A percentile compares a stretch with the other conserved stretches of the same genome.
phyloP scores from a whole-genome alignment of 2,888 invertebrate species.

The Heliconius sara region DNA sequence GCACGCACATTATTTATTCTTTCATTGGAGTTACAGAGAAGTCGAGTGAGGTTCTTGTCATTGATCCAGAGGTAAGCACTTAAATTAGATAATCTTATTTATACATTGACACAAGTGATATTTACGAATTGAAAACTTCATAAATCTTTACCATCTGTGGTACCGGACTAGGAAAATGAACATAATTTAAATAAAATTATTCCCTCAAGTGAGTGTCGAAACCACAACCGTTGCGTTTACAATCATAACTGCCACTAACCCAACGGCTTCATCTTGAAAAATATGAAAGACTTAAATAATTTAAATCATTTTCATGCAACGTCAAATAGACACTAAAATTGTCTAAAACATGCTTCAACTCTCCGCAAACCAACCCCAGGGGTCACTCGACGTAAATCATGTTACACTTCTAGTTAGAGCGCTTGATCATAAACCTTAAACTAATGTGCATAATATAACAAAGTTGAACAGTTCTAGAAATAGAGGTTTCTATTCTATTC shows the following conservation, averaged over 20 bases:
- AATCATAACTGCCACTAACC: background rate
- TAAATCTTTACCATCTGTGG: too few species aligned
- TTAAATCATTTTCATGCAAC: background rate
- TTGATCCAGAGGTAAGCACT: slow-evolving; percentile 89
- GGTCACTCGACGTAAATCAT: slow-evolving; percentile 24
- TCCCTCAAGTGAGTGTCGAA: background rate
- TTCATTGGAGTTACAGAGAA: slow-evolving; percentile 93
- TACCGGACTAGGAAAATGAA: too few species aligned
- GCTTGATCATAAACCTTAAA: slow-evolving; percentile 18
- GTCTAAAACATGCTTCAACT: slow-evolving; percentile 6
- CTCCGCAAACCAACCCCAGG: slow-evolving; percentile 3
- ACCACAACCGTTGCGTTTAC: background rate
- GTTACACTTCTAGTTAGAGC: background rate
- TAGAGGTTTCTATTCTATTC: slow-evolving; percentile 26
- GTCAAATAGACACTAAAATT: background rate
- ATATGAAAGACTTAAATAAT: background rate
- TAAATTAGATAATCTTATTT: background rate
- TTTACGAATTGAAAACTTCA: too few species aligned
- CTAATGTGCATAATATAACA: slow-evolving; percentile 19
- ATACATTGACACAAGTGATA: too few species aligned
- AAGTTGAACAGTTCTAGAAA: slow-evolving; percentile 33
- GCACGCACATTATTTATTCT: slow-evolving; percentile 94
- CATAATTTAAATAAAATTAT: too few species aligned
- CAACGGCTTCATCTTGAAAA: background rate
- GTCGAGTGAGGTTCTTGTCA: slow-evolving; percentile 89